phyloP scores from a whole-genome alignment of 2,113 vertebrate species.

The Orthochromis malagaraziensis region DNA sequence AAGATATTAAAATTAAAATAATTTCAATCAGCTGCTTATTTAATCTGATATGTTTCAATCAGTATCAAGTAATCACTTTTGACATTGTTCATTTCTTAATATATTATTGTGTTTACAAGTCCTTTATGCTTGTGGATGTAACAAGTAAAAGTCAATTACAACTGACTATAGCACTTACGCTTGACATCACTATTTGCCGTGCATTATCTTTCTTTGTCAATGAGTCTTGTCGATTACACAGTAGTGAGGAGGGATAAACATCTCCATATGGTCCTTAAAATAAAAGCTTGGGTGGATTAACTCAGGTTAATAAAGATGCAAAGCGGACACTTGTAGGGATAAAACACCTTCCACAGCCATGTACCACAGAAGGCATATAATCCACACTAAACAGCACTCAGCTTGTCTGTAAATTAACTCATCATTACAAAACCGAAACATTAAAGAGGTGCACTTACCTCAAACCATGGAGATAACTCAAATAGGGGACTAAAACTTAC shows the following conservation, averaged over 20 bases:
- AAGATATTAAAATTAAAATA: background rate
- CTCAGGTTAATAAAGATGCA: slow-evolving; percentile 22
- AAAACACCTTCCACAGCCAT: background rate
- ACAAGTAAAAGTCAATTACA: background rate
- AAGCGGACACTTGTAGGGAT: background rate
- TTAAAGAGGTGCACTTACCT: background rate
- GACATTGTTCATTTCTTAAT: background rate
- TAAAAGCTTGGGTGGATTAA: slow-evolving; percentile 7
- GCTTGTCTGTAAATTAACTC: background rate
- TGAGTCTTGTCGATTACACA: background rate
- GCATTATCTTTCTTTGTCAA: background rate
- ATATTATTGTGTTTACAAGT: background rate
- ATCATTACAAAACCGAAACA: background rate
- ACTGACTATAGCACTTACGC: background rate
- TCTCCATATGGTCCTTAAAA: slow-evolving; percentile 7
- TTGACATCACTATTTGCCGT: background rate
- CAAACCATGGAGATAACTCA: background rate
- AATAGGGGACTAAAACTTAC: background rate
- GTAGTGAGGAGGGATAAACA: background rate
- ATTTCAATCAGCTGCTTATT: background rate
- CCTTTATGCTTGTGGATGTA: background rate
- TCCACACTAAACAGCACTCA: background rate
- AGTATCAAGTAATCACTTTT: background rate
- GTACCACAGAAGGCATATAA: background rate
- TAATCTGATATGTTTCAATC: background rate